Evolutionary conservation across 2,888 invertebrate genomes (phyloP), one percentile per base, ranked within the genome.

Genomic region (Thecophora atra): DNA sequence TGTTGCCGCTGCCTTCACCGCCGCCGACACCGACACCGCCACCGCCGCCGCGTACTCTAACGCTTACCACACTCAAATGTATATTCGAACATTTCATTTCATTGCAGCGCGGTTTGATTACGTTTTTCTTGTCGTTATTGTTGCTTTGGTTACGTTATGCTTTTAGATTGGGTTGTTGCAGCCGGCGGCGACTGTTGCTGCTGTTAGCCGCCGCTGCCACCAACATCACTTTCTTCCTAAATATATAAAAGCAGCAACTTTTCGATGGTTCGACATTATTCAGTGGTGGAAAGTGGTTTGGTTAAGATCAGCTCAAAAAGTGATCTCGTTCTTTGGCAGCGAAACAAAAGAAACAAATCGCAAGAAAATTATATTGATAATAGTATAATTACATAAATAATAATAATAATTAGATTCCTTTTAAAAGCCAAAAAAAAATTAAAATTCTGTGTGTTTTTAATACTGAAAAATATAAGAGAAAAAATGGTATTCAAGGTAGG

Each of bases 231-330:
- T 86, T 86, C 86, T 86, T 87, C 84, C 85, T 82, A 83, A 85
- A 81, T 82, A 86, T 87, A 86, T 86, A 86, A 86, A 87, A 86
- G 86, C 84, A 77, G 79, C 81, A 77, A 78, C 79, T 81, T 81
- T 82, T 82, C 78, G 81, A 82, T 84, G 82, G 79, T 84, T 79
- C 82, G 80, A 83, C 80, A 86, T 86, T 85, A 86, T 85, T 87
- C 87, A 86, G 83, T 85, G 82, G 83, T 86, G 82, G 82, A 85
- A 84, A 85, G 84, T 85, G 84, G 83, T 81, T 82, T 80, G 81
- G 84, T 82, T 80, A 83, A 85, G 83, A 81, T 78, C 77, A 80
- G 77, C 77, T 76, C 73, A 80, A 75, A 77, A 75, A 78, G 80
- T 81, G 80, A 81, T 81, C 80, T 79, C 78, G 76, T 76, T 78